phyloP scores from a whole-genome alignment of 2,888 invertebrate genomes.

The Cosmopolites sordidus region DNA sequence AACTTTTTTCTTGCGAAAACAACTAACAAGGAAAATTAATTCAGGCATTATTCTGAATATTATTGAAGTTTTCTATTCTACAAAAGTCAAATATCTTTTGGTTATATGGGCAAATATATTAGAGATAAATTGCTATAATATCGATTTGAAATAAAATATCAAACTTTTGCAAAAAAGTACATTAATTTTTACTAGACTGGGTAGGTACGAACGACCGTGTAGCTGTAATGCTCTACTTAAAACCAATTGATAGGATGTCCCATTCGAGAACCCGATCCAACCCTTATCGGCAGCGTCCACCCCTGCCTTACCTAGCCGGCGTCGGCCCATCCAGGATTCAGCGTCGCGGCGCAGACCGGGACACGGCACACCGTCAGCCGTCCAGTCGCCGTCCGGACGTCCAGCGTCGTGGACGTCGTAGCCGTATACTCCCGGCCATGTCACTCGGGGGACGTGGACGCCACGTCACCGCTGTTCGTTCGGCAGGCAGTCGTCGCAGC shows the following conservation, averaged over 20 bases:
- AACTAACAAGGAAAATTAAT: no score
- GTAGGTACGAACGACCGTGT: no score
- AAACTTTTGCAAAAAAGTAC: no score
- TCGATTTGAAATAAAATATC: no score
- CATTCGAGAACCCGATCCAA: not conserved
- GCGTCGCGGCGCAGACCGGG: slow-evolving; percentile 2
- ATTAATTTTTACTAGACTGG: no score
- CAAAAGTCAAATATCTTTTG: no score
- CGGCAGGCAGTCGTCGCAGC: not conserved
- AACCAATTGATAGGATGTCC: not conserved
- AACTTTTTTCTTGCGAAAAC: no score
- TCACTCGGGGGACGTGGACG: slow-evolving; percentile 1
- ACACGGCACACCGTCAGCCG: not conserved
- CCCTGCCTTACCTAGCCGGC: not conserved
- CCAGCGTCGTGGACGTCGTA: slow-evolving; percentile 16
- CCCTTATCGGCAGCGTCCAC: not conserved
- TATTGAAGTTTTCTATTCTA: no score
- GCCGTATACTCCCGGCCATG: slow-evolving; percentile 5
- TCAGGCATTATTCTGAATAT: no score
- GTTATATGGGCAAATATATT: no score
- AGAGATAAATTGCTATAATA: no score
- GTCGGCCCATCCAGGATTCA: not conserved
- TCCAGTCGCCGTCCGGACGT: slow-evolving; percentile 21
- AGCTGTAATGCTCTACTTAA: no score
- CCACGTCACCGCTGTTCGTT: not conserved